phyloP scores from a whole-genome alignment of 2,113 vertebrate genomes.

The Carassius auratus region DNA sequence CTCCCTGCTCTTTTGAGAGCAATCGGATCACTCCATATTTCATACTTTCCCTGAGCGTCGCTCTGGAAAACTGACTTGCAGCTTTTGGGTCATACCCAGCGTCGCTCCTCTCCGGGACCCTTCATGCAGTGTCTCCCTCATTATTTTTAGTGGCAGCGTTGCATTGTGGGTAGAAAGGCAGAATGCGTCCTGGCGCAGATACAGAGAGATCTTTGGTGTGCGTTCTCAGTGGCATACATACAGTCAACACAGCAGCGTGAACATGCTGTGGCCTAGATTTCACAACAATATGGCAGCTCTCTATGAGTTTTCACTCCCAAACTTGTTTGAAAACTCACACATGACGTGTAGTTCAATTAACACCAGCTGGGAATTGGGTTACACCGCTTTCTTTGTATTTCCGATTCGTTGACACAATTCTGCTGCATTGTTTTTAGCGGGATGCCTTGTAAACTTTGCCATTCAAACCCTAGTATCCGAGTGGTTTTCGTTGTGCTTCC shows the following conservation, averaged over 20 bases:
- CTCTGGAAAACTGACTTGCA: slow-evolving; percentile 46
- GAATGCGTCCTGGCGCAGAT: slow-evolving; percentile 48
- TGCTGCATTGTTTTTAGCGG: neutral
- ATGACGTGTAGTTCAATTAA: slow-evolving; percentile 4
- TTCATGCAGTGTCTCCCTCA: slow-evolving; percentile 50
- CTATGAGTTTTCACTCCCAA: slow-evolving; percentile 27
- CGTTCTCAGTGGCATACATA: slow-evolving; percentile 39
- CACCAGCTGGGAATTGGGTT: slow-evolving; percentile 30
- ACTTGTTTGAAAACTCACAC: slow-evolving; percentile 21
- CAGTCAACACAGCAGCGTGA: slow-evolving; percentile 35
- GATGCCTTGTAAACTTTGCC: neutral
- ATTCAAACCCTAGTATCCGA: neutral
- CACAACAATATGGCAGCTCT: slow-evolving; percentile 37
- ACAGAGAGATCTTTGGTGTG: slow-evolving; percentile 46
- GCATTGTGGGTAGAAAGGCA: slow-evolving; percentile 60
- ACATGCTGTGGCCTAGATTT: slow-evolving; percentile 56
- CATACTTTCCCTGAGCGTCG: slow-evolving; percentile 21
- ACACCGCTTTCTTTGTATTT: slow-evolving; percentile 12
- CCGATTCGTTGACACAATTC: slow-evolving; percentile 18
- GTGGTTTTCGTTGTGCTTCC: slow-evolving; percentile 49
- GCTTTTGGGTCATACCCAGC: slow-evolving; percentile 53
- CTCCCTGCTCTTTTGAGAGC: slow-evolving; percentile 35
- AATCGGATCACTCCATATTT: slow-evolving; percentile 45
- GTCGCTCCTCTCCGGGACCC: slow-evolving; percentile 42
- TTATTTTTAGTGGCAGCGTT: slow-evolving; percentile 60